Evolutionary conservation across 2,113 vertebrate species (phyloP).

Genomic region (Megaceryle torquata): DNA sequence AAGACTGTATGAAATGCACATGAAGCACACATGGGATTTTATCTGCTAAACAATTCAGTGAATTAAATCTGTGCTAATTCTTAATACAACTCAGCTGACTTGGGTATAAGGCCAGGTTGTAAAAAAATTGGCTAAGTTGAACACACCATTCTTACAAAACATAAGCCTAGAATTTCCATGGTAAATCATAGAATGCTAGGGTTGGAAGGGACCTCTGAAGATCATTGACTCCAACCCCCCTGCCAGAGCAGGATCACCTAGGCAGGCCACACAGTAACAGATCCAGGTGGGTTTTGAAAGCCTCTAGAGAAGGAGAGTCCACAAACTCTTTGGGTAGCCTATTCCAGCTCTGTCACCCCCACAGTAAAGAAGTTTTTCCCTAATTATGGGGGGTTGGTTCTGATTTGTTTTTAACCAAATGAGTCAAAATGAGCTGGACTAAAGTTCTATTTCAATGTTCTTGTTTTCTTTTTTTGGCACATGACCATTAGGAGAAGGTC

Average conservation of each 20-base stretch:
- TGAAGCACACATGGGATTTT: neutral
- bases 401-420: neutral
- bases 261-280: too few relatives aligned
- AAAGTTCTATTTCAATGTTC: neutral
- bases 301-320: too few relatives aligned
- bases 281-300: too few relatives aligned
- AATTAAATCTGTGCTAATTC: slow-evolving; percentile 4
- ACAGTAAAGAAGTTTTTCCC: too few relatives aligned
- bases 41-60: neutral
- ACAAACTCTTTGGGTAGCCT: too few relatives aligned
- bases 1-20: neutral
- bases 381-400: neutral
- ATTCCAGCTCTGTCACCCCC: too few relatives aligned
- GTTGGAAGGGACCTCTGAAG: too few relatives aligned
- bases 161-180: neutral
- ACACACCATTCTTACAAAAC: neutral
- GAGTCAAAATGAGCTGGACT: neutral
- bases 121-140: neutral
- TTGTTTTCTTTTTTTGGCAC: neutral
- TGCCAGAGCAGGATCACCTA: too few relatives aligned
- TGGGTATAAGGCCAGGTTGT: neutral
- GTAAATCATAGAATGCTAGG: neutral
- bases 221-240: too few relatives aligned
- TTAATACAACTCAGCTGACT: slow-evolving; percentile 38
- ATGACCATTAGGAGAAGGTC: neutral